Evolutionary conservation across 2,888 invertebrate species (phyloP).

Genomic region (Hipparchia semele): DNA sequence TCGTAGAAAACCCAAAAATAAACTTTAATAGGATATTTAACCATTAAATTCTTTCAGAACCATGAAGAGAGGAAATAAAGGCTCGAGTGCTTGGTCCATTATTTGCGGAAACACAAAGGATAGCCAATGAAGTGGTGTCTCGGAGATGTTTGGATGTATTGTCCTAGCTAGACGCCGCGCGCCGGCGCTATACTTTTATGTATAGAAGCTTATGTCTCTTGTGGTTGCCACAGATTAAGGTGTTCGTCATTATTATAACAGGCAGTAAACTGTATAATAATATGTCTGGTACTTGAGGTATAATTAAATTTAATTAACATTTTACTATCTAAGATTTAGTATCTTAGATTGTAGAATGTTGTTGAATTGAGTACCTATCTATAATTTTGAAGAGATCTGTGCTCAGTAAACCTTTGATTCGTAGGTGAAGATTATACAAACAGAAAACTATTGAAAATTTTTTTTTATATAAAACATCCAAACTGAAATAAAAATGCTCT

Average conservation of each 20-base stretch:
- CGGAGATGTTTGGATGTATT: conserved; percentile 49
- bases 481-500: not conserved
- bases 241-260: not conserved
- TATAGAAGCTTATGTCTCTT: conserved; percentile 17
- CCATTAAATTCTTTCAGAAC: conserved; percentile 55
- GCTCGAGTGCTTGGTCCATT: conserved; percentile 66
- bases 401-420: too few species aligned
- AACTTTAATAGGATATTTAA: conserved; percentile 65
- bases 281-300: too few species aligned
- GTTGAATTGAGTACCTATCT: too few species aligned
- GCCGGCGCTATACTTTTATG: conserved; percentile 54
- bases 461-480: not conserved
- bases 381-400: too few species aligned
- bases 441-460: not conserved
- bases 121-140: conserved; percentile 54
- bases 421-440: too few species aligned
- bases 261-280: not conserved
- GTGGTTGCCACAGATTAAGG: conserved; percentile 1
- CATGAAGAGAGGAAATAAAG: conserved; percentile 68
- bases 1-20: conserved; percentile 59
- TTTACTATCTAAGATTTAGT: too few species aligned
- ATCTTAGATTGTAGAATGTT: too few species aligned
- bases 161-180: conserved; percentile 65
- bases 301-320: too few species aligned
- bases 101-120: conserved; percentile 64